Evolutionary conservation across 2,113 vertebrate genomes (phyloP).

Genomic region (Chaetura pelagica): DNA sequence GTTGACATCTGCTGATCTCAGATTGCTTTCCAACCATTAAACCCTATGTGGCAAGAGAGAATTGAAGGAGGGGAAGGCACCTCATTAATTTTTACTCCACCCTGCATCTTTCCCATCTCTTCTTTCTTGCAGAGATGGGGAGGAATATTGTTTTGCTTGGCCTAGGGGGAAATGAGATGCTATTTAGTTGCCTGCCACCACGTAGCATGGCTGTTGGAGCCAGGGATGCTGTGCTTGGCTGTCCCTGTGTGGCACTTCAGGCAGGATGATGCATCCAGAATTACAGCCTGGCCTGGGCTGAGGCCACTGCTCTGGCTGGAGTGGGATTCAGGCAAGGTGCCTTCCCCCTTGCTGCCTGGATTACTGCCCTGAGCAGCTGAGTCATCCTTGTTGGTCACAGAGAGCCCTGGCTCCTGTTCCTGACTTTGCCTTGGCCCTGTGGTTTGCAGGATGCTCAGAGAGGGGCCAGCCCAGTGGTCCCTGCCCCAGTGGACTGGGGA

Average conservation of each 20-base stretch:
- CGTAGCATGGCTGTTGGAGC: neutral
- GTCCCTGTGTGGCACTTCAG: neutral
- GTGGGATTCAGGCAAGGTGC: neutral
- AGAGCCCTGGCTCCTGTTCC: neutral
- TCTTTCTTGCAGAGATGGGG: neutral
- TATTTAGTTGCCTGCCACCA: neutral
- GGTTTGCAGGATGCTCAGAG: fast-evolving
- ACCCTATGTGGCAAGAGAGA: neutral
- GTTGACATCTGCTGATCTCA: neutral
- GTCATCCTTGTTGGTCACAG: neutral
- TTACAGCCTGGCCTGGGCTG: fast-evolving
- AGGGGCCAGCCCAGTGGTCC: neutral
- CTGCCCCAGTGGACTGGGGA: neutral
- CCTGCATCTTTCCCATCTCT: neutral
- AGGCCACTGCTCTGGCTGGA: neutral
- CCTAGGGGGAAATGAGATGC: neutral
- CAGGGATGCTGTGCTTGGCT: neutral
- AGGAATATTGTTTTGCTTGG: neutral
- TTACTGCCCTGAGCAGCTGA: neutral
- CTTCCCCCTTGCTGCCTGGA: neutral
- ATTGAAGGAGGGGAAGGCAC: neutral
- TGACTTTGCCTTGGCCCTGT: neutral
- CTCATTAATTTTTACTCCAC: neutral
- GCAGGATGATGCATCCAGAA: neutral
- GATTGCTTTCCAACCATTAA: neutral